Conservation (phyloP, 2,888 invertebrate species). For the Leptogaster cylindrica region DNA sequence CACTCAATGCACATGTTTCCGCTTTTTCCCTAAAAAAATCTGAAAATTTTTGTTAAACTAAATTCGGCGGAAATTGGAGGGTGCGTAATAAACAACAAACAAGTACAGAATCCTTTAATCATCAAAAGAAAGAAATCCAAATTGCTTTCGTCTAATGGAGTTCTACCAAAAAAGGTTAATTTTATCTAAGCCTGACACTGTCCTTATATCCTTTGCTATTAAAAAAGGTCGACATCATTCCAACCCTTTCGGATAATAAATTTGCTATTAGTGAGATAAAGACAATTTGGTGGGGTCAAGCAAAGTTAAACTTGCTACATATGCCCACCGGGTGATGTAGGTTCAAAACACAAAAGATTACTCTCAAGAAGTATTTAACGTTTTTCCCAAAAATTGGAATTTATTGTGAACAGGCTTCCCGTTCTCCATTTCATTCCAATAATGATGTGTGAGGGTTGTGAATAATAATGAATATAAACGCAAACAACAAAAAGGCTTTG, state of each 20-base stretch:
- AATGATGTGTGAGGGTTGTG: no score
- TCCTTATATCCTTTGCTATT: constrained; percentile 2
- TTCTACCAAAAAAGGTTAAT: not conserved
- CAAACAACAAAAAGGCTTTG: no score
- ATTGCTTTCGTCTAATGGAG: not conserved
- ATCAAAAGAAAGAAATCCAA: not conserved
- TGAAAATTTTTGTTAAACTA: constrained; percentile 4
- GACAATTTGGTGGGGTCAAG: constrained; percentile 51
- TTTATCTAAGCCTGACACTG: not conserved
- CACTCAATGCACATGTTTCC: constrained; percentile 12
- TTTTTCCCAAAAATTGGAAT: no score
- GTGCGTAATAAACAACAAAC: not conserved
- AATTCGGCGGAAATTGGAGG: not conserved
- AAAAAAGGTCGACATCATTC: constrained; percentile 17
- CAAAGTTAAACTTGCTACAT: not conserved
- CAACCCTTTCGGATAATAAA: constrained; percentile 50
- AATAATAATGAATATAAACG: no score
- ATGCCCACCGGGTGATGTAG: constrained; percentile 24
- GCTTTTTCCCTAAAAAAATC: not conserved
- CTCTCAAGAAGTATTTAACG: no score
- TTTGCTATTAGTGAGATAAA: constrained; percentile 56
- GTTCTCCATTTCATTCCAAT: no score
- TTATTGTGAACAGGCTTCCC: no score
- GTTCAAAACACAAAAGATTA: no score
- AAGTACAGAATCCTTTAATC: no score